Evolutionary conservation across 2,888 invertebrate genomes (phyloP).

Genomic region (Dolomedes plantarius): DNA sequence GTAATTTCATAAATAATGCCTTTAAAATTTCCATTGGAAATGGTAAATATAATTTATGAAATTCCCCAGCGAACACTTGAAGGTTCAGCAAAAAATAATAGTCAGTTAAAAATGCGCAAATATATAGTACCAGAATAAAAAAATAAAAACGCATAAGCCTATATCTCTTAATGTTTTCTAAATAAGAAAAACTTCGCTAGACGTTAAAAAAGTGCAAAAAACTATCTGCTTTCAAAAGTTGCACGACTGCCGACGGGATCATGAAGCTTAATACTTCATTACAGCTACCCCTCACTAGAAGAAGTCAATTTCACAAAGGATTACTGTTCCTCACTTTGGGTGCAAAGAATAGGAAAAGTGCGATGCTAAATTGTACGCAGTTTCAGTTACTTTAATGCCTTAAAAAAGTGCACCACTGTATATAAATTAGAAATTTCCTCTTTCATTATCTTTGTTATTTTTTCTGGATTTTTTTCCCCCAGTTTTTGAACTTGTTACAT

Average conservation of each 20-base stretch:
- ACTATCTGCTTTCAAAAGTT: constrained; percentile 12
- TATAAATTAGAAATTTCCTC: constrained; percentile 69
- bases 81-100: too few relatives aligned
- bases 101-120: too few relatives aligned
- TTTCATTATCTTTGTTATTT: constrained; percentile 67
- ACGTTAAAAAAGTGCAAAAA: background rate
- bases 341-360: constrained; percentile 68
- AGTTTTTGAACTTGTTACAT: constrained; percentile 42
- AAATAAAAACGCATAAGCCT: too few relatives aligned
- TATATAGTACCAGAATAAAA: too few relatives aligned
- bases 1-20: too few relatives aligned
- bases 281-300: constrained; percentile 44
- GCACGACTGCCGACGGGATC: constrained; percentile 37
- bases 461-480: constrained; percentile 51
- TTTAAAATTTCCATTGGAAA: too few relatives aligned
- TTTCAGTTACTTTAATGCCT: constrained; percentile 56
- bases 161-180: too few relatives aligned
- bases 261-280: constrained; percentile 68
- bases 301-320: constrained; percentile 71
- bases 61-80: too few relatives aligned
- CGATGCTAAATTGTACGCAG: constrained; percentile 54
- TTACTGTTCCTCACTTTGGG: constrained; percentile 57
- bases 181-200: background rate
- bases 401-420: constrained; percentile 54
- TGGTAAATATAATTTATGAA: too few relatives aligned